Evolutionary conservation across 2,113 vertebrate species (phyloP), one percentile per base, ranked within the genome.

Genomic region (Mormyrus iriodes): DNA sequence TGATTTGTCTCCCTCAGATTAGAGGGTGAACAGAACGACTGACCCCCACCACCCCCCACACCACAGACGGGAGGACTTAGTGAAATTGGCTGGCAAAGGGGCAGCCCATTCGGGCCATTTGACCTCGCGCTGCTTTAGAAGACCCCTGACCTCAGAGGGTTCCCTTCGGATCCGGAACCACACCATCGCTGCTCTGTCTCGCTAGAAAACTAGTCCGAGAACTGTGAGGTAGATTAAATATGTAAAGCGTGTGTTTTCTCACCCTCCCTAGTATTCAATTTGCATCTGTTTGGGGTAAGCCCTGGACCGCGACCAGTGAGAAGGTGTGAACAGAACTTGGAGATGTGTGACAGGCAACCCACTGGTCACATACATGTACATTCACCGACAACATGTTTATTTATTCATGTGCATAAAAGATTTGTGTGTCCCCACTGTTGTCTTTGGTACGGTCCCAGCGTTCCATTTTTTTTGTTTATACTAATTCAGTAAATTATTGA

Each of bases 361-460:
- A 27, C 55, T 39, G 49, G 51, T 89, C 49, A 88, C 65, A 49
- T 76, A 76, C n/a, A 88, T 79, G 65, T 73, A 69, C 89, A 92
- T 91, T 90, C 90, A 90, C 89, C 91, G 90, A 89, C 90, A 91
- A 91, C 52, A 84, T 95, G 94, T 92, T 91, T 96, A 95, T 95
- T 95, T 95, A 95, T 95, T 94, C 95, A 95, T 95, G 93, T 94
- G 90, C 90, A 90, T 93, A 93, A 92, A 93, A 92, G 91, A 92
- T 90, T 90, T 44, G 86, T 91, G 89, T 86, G 88, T 91, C 35
- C 91, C 48, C 13, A 49, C 1, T 93, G 92, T 90, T 76, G 90
- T 89, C 91, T 88, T 90, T 87, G 89, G 92, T 92, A 91, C 92
- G 92, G 91, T 94, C 91, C 90, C 89, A 93, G 93, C 93, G 94